Evolutionary conservation across 2,113 vertebrate genomes (phyloP).

Genomic region (Eidolon helvum): DNA sequence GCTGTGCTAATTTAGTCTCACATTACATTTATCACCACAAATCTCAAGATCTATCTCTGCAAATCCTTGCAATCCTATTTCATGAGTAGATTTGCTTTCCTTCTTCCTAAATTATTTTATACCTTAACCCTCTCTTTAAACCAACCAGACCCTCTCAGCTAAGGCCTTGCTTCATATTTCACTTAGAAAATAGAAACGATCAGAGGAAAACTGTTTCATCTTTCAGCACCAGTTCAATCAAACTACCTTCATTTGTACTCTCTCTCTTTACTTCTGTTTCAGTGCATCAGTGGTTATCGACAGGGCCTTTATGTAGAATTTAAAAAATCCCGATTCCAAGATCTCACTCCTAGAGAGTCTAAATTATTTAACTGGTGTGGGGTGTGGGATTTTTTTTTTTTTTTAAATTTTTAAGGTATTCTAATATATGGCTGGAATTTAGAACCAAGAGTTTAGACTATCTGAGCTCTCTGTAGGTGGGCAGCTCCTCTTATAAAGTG

Average conservation of each 20-base stretch:
- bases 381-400: background rate
- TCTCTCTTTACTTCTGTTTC: background rate
- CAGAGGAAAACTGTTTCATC: background rate
- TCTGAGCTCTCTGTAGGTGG: background rate
- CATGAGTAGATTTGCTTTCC: conserved; percentile 3
- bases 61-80: conserved; percentile 28
- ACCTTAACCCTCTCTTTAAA: background rate
- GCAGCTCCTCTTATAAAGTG: background rate
- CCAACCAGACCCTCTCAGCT: background rate
- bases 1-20: conserved; percentile 40
- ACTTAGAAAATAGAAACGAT: background rate
- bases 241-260: background rate
- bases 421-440: background rate
- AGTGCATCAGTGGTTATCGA: background rate
- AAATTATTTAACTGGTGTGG: background rate
- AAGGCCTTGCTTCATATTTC: background rate
- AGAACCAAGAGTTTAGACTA: background rate
- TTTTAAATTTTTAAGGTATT: background rate
- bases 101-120: background rate
- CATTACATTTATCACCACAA: background rate
- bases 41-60: background rate
- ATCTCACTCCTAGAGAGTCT: background rate
- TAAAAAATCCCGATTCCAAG: background rate
- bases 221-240: background rate
- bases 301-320: background rate